These are phyloP conservation scores for Heteropelma amictum DNA, from an alignment of 2,888 invertebrate species.

Conservation along the genomic window DNA sequence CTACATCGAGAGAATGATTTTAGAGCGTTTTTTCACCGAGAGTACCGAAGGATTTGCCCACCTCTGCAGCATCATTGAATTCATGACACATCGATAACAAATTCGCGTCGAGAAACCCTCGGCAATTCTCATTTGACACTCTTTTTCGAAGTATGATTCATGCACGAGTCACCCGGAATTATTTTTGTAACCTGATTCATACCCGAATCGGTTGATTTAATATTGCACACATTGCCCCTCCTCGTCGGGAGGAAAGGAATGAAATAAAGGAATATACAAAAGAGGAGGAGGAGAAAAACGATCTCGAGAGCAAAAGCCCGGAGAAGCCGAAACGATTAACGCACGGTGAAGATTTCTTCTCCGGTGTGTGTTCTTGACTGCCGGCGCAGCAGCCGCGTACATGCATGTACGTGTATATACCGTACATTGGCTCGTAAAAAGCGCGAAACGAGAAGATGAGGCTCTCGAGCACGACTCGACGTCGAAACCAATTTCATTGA, in stretches of 20 bases:
- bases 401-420: not conserved
- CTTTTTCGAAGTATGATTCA: too few species aligned
- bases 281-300: slow-evolving; percentile 18
- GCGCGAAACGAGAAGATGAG: slow-evolving; percentile 53
- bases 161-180: too few species aligned
- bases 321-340: slow-evolving; percentile 49
- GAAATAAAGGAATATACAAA: not conserved
- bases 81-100: too few species aligned
- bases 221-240: too few species aligned
- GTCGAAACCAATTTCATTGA: slow-evolving; percentile 58
- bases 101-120: too few species aligned
- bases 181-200: too few species aligned
- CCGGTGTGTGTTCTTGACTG: slow-evolving; percentile 28
- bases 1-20: too few species aligned
- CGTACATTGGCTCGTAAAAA: slow-evolving; percentile 58
- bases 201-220: too few species aligned
- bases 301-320: not conserved
- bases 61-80: too few species aligned
- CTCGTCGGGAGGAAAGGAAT: not conserved
- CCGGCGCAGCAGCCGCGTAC: not conserved
- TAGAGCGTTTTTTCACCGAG: too few species aligned
- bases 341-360: slow-evolving; percentile 44
- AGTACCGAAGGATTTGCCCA: too few species aligned
- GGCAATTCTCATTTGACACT: too few species aligned
- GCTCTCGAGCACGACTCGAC: slow-evolving; percentile 47